Evolutionary conservation across 1,140 invertebrate species (phyloP).

Genomic region (Caenorhabditis elegans): DNA sequence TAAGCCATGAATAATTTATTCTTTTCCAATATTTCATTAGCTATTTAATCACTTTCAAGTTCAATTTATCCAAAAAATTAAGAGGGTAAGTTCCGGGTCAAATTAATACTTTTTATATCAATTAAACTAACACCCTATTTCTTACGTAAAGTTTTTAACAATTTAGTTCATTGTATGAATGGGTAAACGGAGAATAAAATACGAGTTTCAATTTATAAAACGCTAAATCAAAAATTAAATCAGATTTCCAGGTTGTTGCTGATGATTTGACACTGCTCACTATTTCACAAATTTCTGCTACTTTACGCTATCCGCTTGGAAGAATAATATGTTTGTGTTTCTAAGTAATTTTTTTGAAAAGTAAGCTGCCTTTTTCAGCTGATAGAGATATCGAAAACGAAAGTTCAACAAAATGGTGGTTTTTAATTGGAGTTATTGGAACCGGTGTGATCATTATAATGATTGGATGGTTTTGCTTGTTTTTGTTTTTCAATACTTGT

Average conservation of each 20-base stretch:
- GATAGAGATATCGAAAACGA: not conserved
- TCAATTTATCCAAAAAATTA: too few species aligned
- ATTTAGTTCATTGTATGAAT: too few species aligned
- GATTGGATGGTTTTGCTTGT: conserved; percentile 43
- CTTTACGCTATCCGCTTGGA: conserved; percentile 18
- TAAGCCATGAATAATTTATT: too few species aligned
- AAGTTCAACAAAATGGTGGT: conserved; percentile 36
- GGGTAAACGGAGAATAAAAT: too few species aligned
- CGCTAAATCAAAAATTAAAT: too few species aligned
- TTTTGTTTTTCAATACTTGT: conserved; percentile 46
- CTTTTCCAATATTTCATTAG: too few species aligned
- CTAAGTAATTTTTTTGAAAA: not conserved
- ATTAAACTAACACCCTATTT: too few species aligned
- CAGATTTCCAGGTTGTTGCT: conserved; percentile 35
- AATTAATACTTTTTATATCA: too few species aligned
- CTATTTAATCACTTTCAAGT: too few species aligned
- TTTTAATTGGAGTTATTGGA: conserved; percentile 29
- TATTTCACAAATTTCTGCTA: conserved; percentile 38
- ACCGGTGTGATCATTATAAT: conserved; percentile 24
- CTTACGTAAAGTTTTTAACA: too few species aligned
- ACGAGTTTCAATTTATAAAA: too few species aligned
- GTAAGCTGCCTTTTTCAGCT: not conserved
- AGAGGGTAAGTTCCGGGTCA: too few species aligned
- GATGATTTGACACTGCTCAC: conserved; percentile 28
- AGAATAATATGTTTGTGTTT: not conserved